Evolutionary conservation across 1,140 invertebrate genomes (phyloP).

Genomic region (Papilio polytes): DNA sequence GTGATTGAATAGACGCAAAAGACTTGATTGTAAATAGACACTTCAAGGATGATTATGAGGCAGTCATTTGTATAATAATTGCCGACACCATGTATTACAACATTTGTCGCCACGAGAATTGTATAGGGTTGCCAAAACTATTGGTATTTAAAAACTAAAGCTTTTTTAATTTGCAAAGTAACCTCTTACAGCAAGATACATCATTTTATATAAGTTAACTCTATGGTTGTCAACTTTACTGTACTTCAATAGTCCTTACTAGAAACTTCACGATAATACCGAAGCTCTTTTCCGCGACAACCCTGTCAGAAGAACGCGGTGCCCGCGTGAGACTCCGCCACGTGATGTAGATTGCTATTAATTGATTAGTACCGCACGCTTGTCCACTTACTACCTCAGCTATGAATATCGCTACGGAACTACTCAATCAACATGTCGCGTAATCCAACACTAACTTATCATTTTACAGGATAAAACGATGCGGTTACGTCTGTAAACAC

Average conservation of each 20-base stretch:
- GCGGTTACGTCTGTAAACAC: slow-evolving; percentile 23
- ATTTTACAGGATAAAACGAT: slow-evolving; percentile 24
- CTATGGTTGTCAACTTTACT: too few relatives aligned
- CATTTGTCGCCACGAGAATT: slow-evolving; percentile 13
- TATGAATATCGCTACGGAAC: not conserved
- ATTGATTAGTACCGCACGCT: slow-evolving; percentile 66
- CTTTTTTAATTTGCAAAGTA: too few relatives aligned
- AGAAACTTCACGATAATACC: too few relatives aligned
- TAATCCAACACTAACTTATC: slow-evolving; percentile 31
- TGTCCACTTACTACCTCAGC: slow-evolving; percentile 46
- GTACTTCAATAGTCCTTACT: too few relatives aligned
- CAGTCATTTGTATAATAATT: slow-evolving; percentile 39
- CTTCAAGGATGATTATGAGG: slow-evolving; percentile 37
- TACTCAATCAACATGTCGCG: slow-evolving; percentile 15
- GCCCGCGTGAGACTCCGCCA: slow-evolving; percentile 44
- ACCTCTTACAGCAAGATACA: too few relatives aligned
- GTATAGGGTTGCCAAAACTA: too few relatives aligned
- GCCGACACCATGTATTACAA: slow-evolving; percentile 34
- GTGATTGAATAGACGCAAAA: slow-evolving; percentile 23
- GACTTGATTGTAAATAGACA: slow-evolving; percentile 37
- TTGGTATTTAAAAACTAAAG: too few relatives aligned
- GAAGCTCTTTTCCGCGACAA: too few relatives aligned
- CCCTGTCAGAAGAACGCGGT: slow-evolving; percentile 39
- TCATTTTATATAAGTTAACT: too few relatives aligned
- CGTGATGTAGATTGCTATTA: slow-evolving; percentile 65